These are phyloP conservation scores for Gallinago paraguaiae DNA, from an alignment of 2,113 vertebrate species.

Conservation along the genomic window DNA sequence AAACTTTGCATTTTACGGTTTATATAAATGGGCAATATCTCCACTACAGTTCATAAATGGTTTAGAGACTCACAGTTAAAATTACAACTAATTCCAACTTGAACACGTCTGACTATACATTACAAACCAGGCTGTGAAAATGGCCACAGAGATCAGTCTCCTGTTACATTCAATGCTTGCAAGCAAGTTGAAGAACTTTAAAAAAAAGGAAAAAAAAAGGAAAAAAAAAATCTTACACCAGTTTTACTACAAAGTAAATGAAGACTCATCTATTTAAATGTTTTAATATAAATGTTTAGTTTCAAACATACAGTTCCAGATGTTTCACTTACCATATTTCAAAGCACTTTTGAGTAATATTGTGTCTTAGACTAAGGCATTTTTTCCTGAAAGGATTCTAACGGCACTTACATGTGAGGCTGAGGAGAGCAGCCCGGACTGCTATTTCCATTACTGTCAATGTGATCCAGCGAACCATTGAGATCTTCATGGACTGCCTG, in stretches of 20 bases:
- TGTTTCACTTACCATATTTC: slow-evolving; percentile 16
- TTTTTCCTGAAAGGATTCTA: slow-evolving; percentile 15
- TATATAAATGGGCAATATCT: slow-evolving; percentile 80
- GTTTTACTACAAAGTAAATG: neutral
- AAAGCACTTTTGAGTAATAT: slow-evolving; percentile 27
- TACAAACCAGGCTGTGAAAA: slow-evolving; percentile 59
- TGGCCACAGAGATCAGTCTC: slow-evolving; percentile 10
- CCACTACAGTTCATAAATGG: slow-evolving; percentile 79
- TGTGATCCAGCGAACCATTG: slow-evolving; percentile 94
- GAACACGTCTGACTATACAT: slow-evolving; percentile 33
- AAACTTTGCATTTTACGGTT: slow-evolving; percentile 83
- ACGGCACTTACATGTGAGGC: slow-evolving; percentile 91
- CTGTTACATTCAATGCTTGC: neutral
- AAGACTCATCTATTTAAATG: neutral
- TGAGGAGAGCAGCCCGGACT: slow-evolving; percentile 96
- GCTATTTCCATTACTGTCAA: slow-evolving; percentile 97
- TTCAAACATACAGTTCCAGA: neutral
- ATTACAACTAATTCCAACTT: slow-evolving; percentile 65
- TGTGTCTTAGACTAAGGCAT: neutral
- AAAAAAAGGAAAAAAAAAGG: too few species aligned
- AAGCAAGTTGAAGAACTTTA: neutral
- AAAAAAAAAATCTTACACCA: neutral
- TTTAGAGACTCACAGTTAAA: slow-evolving; percentile 76
- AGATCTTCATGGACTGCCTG: slow-evolving; percentile 92
- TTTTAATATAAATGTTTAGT: neutral